Conservation (phyloP, 2,797 vertebrate genomes). For the Galago senegalensis region DNA sequence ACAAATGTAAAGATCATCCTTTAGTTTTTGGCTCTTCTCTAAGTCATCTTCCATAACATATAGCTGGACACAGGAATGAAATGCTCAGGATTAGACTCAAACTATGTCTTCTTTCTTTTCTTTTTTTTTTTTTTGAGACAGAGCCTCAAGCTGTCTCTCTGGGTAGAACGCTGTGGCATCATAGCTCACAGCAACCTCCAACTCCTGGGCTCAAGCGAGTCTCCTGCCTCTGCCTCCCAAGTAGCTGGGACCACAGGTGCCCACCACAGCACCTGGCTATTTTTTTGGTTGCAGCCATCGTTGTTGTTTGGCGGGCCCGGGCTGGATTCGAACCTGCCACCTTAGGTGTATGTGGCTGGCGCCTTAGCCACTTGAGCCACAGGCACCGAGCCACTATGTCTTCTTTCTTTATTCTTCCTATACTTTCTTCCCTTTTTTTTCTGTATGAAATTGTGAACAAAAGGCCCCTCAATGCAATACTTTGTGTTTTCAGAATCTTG, state of each 20-base stretch:
- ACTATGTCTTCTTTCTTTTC: background rate
- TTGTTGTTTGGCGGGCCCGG: too few species aligned
- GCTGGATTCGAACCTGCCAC: too few species aligned
- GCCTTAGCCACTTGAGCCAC: too few species aligned
- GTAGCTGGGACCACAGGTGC: too few species aligned
- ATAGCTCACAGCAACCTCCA: too few species aligned
- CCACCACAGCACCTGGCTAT: too few species aligned
- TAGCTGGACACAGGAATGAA: background rate
- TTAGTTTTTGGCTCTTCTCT: background rate
- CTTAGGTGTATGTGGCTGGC: too few species aligned
- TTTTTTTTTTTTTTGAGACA: background rate
- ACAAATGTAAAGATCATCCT: background rate
- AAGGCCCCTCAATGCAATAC: background rate
- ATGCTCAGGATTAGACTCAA: background rate
- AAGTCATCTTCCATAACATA: background rate
- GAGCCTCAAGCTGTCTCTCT: too few species aligned
- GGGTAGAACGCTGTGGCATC: too few species aligned
- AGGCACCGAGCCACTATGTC: background rate
- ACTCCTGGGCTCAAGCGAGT: too few species aligned
- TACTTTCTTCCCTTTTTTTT: background rate
- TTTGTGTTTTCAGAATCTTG: slow-evolving; percentile 23
- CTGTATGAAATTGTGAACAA: background rate
- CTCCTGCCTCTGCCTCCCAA: too few species aligned
- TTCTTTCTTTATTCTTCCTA: background rate
- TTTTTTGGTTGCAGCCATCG: too few species aligned